A percentile compares a stretch with the other conserved stretches of the same genome.
Conservation (phyloP, 2,888 invertebrate genomes). For the Eupithecia exiguata region DNA sequence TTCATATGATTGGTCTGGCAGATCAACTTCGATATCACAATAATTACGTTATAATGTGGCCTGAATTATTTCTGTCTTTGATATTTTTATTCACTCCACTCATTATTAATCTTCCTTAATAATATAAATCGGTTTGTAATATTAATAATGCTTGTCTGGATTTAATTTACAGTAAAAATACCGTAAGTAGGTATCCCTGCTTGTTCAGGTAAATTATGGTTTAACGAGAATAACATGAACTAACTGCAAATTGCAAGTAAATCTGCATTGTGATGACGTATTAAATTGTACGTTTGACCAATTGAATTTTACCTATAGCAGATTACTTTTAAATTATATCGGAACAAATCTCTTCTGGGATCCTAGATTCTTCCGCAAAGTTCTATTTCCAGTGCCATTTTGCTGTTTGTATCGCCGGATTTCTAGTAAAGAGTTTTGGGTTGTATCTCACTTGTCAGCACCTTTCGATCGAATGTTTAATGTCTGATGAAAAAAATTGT, state of each 20-base stretch:
- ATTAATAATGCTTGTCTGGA: background rate
- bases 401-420: background rate
- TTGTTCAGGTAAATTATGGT: background rate
- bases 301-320: background rate
- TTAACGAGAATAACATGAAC: background rate
- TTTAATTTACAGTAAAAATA: background rate
- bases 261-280: background rate
- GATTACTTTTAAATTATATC: background rate
- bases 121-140: background rate
- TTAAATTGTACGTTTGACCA: too few species aligned
- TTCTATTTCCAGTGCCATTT: background rate
- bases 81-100: background rate
- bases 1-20: slow-evolving; percentile 8
- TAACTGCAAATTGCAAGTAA: background rate
- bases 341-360: background rate
- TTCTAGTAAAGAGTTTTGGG: background rate
- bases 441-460: background rate
- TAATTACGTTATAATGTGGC: background rate
- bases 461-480: background rate
- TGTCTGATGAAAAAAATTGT: background rate
- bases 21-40: slow-evolving; percentile 2
- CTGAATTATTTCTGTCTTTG: background rate
- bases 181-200: background rate
- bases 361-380: background rate
- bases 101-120: background rate